These are phyloP conservation scores for Thyatira batis DNA, from an alignment of 2,888 invertebrate species.

Conservation along the genomic window DNA sequence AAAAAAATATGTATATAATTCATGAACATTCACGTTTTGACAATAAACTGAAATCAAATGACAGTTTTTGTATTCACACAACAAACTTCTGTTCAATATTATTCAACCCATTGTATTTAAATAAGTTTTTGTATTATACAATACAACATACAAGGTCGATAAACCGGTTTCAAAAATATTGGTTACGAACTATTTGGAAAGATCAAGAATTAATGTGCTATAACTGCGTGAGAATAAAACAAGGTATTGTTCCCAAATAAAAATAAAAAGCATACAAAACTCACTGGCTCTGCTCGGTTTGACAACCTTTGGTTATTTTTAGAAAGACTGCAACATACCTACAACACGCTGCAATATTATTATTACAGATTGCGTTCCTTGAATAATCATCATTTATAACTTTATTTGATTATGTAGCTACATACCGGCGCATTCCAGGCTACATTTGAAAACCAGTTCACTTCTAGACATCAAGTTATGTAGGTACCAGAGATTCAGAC, in stretches of 20 bases:
- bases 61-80: not conserved
- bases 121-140: not conserved
- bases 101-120: not conserved
- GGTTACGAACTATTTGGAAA: not conserved
- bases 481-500: too few relatives aligned
- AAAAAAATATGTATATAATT: too few relatives aligned
- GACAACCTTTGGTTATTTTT: not conserved
- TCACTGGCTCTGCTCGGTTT: not conserved
- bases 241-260: not conserved
- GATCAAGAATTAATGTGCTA: not conserved
- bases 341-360: not conserved
- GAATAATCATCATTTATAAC: not conserved
- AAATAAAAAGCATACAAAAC: not conserved
- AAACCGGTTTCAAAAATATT: not conserved
- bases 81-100: not conserved
- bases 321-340: not conserved
- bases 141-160: not conserved
- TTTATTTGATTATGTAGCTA: not conserved
- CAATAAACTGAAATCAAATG: not conserved
- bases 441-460: too few relatives aligned
- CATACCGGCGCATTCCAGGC: too few relatives aligned
- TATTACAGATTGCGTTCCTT: not conserved
- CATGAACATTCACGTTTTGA: too few relatives aligned
- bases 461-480: too few relatives aligned
- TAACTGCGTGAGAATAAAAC: not conserved